A percentile compares a stretch with the other conserved stretches of the same genome.
These are phyloP conservation scores for Trileptium ribeirensis DNA, from an alignment of 2,888 invertebrate genomes.

Conservation along the genomic window DNA sequence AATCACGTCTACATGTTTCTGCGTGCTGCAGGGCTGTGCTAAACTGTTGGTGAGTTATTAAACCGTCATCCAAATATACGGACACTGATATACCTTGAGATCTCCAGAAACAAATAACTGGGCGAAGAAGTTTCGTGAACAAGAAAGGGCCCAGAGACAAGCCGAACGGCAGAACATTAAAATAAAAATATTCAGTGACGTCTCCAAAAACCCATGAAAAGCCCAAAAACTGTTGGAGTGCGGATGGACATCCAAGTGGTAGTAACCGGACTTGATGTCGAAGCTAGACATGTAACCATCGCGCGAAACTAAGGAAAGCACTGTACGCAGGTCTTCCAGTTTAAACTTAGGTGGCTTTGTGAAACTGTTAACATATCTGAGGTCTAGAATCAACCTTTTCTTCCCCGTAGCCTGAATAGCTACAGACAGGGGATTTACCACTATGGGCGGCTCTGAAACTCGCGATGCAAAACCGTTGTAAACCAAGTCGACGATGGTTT, in stretches of 20 bases:
- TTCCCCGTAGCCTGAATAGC: not conserved
- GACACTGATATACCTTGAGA: not conserved
- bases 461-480: not conserved
- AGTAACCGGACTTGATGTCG: not conserved
- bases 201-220: not conserved
- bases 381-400: constrained; percentile 2
- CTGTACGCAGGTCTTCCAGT: not conserved
- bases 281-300: not conserved
- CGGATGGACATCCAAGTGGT: not conserved
- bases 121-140: constrained; percentile 4
- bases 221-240: not conserved
- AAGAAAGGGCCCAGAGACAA: not conserved
- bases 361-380: not conserved
- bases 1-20: not conserved
- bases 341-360: not conserved
- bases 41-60: not conserved
- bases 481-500: not conserved
- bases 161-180: not conserved
- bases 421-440: not conserved
- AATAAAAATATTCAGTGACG: not conserved
- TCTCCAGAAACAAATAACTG: not conserved
- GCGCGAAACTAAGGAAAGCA: not conserved
- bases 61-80: not conserved
- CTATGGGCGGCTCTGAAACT: not conserved
- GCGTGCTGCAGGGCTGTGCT: not conserved